phyloP scores from a whole-genome alignment of 2,797 vertebrate genomes.

The Tenualosa thibaudeaui region DNA sequence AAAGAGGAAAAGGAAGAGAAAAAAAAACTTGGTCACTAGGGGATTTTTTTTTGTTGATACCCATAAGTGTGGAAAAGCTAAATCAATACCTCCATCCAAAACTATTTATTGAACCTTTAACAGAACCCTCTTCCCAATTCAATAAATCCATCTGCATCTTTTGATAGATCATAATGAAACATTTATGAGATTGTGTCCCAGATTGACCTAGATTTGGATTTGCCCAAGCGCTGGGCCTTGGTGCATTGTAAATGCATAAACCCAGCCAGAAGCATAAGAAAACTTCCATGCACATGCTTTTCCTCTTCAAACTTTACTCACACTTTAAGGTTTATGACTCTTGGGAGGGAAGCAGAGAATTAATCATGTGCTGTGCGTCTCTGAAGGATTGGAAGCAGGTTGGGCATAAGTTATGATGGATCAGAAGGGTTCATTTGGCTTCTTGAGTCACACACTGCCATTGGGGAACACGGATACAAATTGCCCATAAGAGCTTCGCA shows the following conservation, averaged over 20 bases:
- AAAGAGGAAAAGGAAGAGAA: neutral
- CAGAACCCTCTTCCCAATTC: neutral
- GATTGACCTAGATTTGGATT: neutral
- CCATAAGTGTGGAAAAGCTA: neutral
- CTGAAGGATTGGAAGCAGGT: slow-evolving; percentile 18
- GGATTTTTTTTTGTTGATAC: neutral
- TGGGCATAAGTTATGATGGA: slow-evolving; percentile 10
- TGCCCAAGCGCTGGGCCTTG: neutral
- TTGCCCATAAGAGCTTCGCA: slow-evolving; percentile 8
- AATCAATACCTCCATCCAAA: neutral
- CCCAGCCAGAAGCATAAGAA: neutral
- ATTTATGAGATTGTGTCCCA: neutral
- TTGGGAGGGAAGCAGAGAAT: neutral
- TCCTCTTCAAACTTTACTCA: slow-evolving; percentile 19
- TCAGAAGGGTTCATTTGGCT: slow-evolving; percentile 19
- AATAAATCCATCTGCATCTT: neutral
- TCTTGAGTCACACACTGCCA: neutral
- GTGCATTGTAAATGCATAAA: neutral
- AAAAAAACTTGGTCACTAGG: neutral
- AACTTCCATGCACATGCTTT: neutral
- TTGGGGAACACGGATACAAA: slow-evolving; percentile 14
- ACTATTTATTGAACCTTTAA: neutral
- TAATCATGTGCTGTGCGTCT: neutral
- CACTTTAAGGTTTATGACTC: slow-evolving; percentile 5
- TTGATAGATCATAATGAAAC: slow-evolving; percentile 8